Evolutionary conservation across 2,888 invertebrate species (phyloP), one percentile per base, ranked within the genome.

Genomic region (Zaprionus obscuricornis): DNA sequence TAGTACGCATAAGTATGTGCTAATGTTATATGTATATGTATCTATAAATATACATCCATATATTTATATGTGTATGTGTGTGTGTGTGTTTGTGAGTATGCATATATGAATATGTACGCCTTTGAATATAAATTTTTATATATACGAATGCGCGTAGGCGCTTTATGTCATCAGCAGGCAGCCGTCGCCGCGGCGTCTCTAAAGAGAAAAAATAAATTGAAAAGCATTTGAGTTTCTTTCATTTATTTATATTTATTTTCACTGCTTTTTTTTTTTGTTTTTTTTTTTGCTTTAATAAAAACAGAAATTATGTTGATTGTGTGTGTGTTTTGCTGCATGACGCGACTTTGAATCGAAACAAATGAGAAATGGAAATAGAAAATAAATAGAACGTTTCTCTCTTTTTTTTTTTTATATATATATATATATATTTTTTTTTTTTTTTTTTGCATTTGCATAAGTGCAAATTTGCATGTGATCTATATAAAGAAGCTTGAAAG

Each of bases 221-320:
- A 68, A 76, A 64, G 56, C 66, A 64, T 75, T 82, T 49, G 51
- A 79, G 63, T 45, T 45, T 27, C 36, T 59, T 56, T 64, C 54
- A 57, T 58, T 33, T 18, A 45, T 26, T 31, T 16, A 27, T 46
- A 29, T 43, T 57, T 37, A n/a, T 17, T 42, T 26, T 14, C 13
- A 7, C 17, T 39, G 39, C 13, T 39, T 20, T n/a, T n/a, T 31
- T 29, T 42, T 33, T 52, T 20, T 57, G 26, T 8, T 40, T 26
- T 31, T 22, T 45, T 34, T 24, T 46, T n/a, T 27, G 7, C 16
- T 16, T 31, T 10, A 29, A 62, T 50, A 58, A 62, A 47, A 72
- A 62, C 54, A 49, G 68, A 77, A 85, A 74, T 81, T 73, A 81
- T 79, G 87, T 66, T 84, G 86, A 85, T 84, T 87, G 79, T 64